Conservation (phyloP, 2,113 vertebrate species). For the Eidolon helvum region DNA sequence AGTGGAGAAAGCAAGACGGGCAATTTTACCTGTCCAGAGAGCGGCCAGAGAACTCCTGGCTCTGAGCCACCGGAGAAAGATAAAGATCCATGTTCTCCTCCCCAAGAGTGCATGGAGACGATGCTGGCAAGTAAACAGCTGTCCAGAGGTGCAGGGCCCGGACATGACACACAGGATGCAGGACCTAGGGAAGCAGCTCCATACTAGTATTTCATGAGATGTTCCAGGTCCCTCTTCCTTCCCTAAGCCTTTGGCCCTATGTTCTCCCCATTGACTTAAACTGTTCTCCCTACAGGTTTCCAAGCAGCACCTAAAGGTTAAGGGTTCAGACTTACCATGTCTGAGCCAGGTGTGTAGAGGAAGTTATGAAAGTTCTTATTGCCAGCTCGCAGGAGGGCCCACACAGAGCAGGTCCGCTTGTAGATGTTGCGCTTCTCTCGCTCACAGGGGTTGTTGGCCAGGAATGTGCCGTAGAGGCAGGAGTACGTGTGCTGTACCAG, state of each 20-base stretch:
- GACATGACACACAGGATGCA: constrained; percentile 98
- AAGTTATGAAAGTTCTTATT: constrained; percentile 99
- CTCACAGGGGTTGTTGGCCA: constrained; percentile 96
- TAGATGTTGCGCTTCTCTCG: constrained; percentile 94
- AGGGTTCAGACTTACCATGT: constrained; percentile 86
- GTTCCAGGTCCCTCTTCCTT: not conserved
- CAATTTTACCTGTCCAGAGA: constrained; percentile 92
- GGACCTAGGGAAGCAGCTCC: constrained; percentile 84
- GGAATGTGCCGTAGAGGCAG: constrained; percentile 97
- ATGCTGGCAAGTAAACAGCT: constrained; percentile 95
- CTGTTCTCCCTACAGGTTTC: not conserved
- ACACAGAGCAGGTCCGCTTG: constrained; percentile 96
- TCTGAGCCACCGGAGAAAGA: constrained; percentile 87
- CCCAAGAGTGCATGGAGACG: constrained; percentile 94
- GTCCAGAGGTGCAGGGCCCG: constrained; percentile 97
- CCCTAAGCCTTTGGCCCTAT: not conserved
- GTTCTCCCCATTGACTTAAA: not conserved
- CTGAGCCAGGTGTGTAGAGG: constrained; percentile 94
- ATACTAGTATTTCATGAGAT: not conserved
- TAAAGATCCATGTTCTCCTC: constrained; percentile 96
- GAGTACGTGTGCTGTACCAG: constrained; percentile 98
- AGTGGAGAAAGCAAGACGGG: not conserved
- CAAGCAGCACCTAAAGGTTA: not conserved
- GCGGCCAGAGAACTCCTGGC: constrained; percentile 92
- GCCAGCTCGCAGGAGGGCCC: constrained; percentile 95